Evolutionary conservation across 2,113 vertebrate genomes (phyloP), one percentile per base, ranked within the genome.

Genomic region (Muntiacus reevesi): DNA sequence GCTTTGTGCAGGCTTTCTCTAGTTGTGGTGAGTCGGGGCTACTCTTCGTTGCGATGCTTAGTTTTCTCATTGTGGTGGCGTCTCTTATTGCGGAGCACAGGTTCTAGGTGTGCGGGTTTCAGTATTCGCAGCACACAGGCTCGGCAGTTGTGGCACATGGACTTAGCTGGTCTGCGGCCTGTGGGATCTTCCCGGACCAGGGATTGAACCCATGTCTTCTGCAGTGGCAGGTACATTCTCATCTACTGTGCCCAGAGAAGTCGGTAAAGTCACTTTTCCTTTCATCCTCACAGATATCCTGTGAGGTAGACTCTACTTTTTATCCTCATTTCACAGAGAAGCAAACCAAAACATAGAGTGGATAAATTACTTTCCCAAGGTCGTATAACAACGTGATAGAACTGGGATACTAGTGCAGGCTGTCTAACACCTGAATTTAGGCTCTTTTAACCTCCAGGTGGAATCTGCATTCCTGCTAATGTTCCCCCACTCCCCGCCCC

Each of bases 21-120:
- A 6, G 45, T 19, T 79, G 76, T 25, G 28, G 27, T 17, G 76
- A 30, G 28, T 11, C 10, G 45, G 78, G 16, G 78, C 28, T 50
- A 19, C 78, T 81, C 28, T 33, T 50, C 0, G 0, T 10, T 50
- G 16, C 5, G 27, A 28, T 5, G 5, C 76, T 50, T 33, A 9
- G 76, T 17, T 50, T 71, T 50, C 45, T 50, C 76, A 50, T 17
- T 79, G 76, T 5, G 8, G 28, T 50, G 45, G 27, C 27, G 33
- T 19, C 45, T 33, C 78, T 79, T 11, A 28, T 3, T 50, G 45
- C 15, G 4, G 45, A 12, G 43, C 76, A 50, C 28, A 11, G 15
- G 76, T 47, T 50, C 45, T 50, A 19, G 76, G 45, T 0, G 4
- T 5, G 4, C 1, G 0, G 16, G 45, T 28, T 30, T 50, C 76